phyloP scores from a whole-genome alignment of 2,888 invertebrate genomes.

The Nemotelus pantherinus region DNA sequence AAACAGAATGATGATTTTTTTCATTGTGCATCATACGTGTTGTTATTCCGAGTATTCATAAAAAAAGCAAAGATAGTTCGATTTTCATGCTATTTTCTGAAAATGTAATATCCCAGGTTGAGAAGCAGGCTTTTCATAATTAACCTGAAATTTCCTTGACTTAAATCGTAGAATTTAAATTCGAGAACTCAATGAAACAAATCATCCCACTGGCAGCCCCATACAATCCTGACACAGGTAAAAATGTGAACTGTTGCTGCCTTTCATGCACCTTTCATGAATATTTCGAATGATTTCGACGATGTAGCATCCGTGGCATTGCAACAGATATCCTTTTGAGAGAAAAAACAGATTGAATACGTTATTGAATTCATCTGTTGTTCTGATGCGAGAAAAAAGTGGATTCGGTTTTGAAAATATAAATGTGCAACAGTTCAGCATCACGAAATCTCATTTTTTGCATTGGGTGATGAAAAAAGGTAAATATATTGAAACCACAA shows the following conservation, averaged over 20 bases:
- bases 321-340: constrained; percentile 35
- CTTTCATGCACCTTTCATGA: constrained; percentile 19
- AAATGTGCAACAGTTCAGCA: constrained; percentile 37
- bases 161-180: not conserved
- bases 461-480: not conserved
- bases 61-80: too few species aligned
- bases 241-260: constrained; percentile 27
- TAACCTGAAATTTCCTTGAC: too few species aligned
- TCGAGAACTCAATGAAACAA: not conserved
- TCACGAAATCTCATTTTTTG: not conserved
- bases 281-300: constrained; percentile 5
- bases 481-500: constrained; percentile 6
- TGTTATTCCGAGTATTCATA: not conserved
- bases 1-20: not conserved
- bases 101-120: too few species aligned
- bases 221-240: not conserved
- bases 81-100: too few species aligned
- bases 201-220: not conserved
- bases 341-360: constrained; percentile 14
- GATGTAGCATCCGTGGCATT: constrained; percentile 32
- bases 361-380: constrained; percentile 35
- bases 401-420: not conserved
- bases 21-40: not conserved
- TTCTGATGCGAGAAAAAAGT: not conserved
- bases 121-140: too few species aligned